A percentile compares a stretch with the other conserved stretches of the same genome.
These are phyloP conservation scores for Amblyraja radiata DNA, from an alignment of 2,797 vertebrate species.

Conservation along the genomic window DNA sequence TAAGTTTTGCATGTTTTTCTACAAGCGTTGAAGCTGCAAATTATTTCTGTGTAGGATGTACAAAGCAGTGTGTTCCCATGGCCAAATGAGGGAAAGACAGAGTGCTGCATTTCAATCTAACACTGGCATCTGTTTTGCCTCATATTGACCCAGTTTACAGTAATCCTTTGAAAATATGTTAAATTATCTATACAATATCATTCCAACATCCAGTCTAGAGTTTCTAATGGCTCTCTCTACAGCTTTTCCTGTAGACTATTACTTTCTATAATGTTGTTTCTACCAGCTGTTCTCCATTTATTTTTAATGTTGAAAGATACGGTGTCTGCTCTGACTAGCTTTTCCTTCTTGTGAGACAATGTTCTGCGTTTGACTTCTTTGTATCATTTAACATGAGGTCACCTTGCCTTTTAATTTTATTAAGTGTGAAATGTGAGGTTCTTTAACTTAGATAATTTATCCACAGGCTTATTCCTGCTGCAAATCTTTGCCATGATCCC, in stretches of 20 bases:
- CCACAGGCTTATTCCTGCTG: not conserved
- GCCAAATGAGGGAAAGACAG: not conserved
- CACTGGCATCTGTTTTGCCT: not conserved
- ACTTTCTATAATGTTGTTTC: not conserved
- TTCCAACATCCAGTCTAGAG: not conserved
- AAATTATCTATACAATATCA: not conserved
- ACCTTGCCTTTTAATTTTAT: not conserved
- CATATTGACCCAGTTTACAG: not conserved
- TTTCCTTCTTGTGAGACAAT: not conserved
- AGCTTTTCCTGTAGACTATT: not conserved
- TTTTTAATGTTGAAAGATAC: not conserved
- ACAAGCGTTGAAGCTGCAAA: not conserved
- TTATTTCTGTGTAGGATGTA: not conserved
- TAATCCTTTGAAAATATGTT: not conserved
- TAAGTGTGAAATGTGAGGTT: not conserved
- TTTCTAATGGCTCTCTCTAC: not conserved
- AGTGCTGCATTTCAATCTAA: not conserved
- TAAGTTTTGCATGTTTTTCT: not conserved
- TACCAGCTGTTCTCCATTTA: not conserved
- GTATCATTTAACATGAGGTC: not conserved
- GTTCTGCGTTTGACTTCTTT: not conserved
- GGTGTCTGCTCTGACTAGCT: not conserved
- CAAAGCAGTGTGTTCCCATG: not conserved
- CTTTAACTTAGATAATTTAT: not conserved
- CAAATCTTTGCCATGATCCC: not conserved